phyloP scores from a whole-genome alignment of 2,113 vertebrate genomes.

The Crotalus viridis region DNA sequence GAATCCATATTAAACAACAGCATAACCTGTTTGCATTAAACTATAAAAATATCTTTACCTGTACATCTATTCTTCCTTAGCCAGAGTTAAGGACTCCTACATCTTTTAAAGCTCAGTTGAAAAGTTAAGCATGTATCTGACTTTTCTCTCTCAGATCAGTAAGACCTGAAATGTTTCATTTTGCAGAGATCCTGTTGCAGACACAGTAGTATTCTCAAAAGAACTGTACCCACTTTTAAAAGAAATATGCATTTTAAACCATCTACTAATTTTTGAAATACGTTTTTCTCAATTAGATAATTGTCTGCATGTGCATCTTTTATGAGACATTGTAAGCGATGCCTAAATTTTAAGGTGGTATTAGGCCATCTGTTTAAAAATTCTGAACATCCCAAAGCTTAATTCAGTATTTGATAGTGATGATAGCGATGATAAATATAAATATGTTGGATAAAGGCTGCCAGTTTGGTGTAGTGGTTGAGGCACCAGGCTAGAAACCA shows the following conservation, averaged over 20 bases:
- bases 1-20: neutral
- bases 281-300: too few relatives aligned
- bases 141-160: neutral
- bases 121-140: neutral
- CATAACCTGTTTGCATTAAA: neutral
- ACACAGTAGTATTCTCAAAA: neutral
- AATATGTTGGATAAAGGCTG: neutral
- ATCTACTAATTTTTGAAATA: too few relatives aligned
- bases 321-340: neutral
- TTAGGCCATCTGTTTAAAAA: neutral
- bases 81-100: neutral
- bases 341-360: neutral
- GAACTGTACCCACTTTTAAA: neutral
- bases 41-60: neutral
- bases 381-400: neutral
- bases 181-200: neutral
- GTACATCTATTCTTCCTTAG: neutral
- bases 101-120: neutral
- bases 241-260: neutral
- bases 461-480: too few relatives aligned
- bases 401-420: neutral
- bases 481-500: too few relatives aligned
- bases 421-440: neutral
- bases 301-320: neutral
- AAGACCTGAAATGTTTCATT: neutral